phyloP scores from a whole-genome alignment of 2,113 vertebrate genomes.

The Nyctibius bracteatus region DNA sequence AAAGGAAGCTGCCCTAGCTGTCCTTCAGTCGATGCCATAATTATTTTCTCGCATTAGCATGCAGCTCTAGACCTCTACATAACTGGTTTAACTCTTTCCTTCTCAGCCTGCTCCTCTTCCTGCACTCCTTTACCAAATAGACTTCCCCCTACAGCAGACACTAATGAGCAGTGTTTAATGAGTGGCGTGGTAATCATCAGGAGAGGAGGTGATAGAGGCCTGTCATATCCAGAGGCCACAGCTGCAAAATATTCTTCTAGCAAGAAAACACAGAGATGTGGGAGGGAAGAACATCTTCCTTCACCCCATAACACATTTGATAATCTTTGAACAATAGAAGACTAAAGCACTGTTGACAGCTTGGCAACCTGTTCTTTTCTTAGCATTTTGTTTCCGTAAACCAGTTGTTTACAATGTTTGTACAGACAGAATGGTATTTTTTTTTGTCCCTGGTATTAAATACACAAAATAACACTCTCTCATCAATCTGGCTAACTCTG shows the following conservation, averaged over 20 bases:
- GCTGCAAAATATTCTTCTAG: not conserved
- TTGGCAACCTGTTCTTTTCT: not conserved
- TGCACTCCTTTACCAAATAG: not conserved
- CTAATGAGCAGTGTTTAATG: not conserved
- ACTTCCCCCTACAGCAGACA: not conserved
- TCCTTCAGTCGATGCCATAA: not conserved
- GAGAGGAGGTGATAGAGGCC: not conserved
- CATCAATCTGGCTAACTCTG: conserved; percentile 63
- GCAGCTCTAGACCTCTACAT: fast-evolving
- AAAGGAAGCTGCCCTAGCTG: not conserved
- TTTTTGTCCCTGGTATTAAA: conserved; percentile 7
- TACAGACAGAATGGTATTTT: not conserved
- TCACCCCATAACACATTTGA: not conserved
- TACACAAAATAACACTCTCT: conserved; percentile 48
- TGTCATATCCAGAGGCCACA: not conserved
- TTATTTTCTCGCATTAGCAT: fast-evolving
- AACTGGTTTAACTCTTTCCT: not conserved
- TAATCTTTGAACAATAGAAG: not conserved
- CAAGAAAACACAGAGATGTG: not conserved
- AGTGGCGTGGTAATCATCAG: not conserved
- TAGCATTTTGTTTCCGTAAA: not conserved
- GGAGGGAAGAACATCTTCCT: not conserved
- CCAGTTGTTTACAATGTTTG: conserved; percentile 6
- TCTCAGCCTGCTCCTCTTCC: not conserved
- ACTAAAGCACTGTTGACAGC: not conserved